phyloP scores from a whole-genome alignment of 1,140 invertebrate genomes.

The Drosophila pachea region DNA sequence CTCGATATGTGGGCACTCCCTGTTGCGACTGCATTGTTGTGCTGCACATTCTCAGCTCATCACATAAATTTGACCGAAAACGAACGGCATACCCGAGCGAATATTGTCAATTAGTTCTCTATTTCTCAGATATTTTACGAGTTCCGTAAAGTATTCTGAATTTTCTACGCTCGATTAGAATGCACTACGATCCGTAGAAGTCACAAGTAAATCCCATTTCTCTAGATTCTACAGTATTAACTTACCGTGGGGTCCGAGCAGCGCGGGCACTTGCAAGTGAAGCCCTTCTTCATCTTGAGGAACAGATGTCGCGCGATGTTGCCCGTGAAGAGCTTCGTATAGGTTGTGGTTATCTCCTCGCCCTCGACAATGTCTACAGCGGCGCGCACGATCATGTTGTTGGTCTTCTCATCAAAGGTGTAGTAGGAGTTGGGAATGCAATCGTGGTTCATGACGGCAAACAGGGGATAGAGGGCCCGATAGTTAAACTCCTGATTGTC shows the following conservation, averaged over 20 bases:
- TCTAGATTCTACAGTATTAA: slow-evolving; percentile 16
- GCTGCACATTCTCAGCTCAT: too few species aligned
- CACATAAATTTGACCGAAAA: too few species aligned
- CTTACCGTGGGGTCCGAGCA: slow-evolving; percentile 85
- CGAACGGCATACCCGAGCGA: too few species aligned
- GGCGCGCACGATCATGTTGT: slow-evolving; percentile 84
- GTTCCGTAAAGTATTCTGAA: too few species aligned
- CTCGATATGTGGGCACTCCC: too few species aligned
- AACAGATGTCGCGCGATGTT: slow-evolving; percentile 84
- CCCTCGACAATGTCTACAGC: slow-evolving; percentile 83
- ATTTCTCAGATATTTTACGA: too few species aligned
- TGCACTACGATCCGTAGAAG: too few species aligned
- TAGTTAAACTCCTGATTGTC: slow-evolving; percentile 81
- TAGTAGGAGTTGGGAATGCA: slow-evolving; percentile 88
- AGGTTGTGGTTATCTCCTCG: slow-evolving; percentile 86
- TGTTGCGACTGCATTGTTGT: slow-evolving; percentile 15
- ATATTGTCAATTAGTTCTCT: too few species aligned
- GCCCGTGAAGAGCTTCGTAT: slow-evolving; percentile 86
- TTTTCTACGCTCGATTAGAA: neutral
- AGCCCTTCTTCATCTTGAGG: slow-evolving; percentile 86
- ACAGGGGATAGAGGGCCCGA: slow-evolving; percentile 86
- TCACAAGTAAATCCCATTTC: neutral
- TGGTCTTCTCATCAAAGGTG: slow-evolving; percentile 81
- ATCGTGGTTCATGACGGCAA: slow-evolving; percentile 86
- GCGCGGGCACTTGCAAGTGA: slow-evolving; percentile 85